Base-by-base conservation (phyloP, 2,113 vertebrate species). In the Amphiprion ocellaris region DNA sequence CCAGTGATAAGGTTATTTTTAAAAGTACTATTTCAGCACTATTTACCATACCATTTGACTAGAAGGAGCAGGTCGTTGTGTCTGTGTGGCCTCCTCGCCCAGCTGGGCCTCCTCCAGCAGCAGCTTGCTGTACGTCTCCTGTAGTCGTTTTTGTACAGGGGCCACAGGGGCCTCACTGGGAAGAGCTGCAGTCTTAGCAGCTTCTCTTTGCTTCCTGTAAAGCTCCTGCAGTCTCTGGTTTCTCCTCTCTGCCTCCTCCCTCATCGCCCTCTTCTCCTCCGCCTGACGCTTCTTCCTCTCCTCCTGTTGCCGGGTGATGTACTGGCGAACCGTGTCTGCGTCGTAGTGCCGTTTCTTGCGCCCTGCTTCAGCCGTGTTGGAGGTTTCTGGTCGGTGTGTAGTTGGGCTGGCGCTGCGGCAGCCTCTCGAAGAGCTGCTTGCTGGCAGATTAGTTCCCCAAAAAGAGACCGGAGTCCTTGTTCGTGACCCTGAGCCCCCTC, bases 261-360 rank as follows among this genome's bases (percentile, higher is more conserved):
- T 96, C 74, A 96, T 94, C 14, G 95, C 94, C 64, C 94, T 95
- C 85, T 96, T 97, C 87, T 99, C 97, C 70, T 99, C 97, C 0
- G 88, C 95, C 72, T 97, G 97, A 59, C 92, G 96, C 87, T 92
- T 96, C 77, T 96, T 97, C 70, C 98, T 94, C 60, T 99, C 97
- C 75, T 97, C 97, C 88, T 98, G 96, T 77, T 99, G 98, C 77
- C 94, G 95, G 65, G 94, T 90, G 67, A 99, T 99, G 87, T 97
- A 99, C 68, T 95, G 95, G 0, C 98, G 96, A 56, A 99, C 97
- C 21, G 96, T 90, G 58, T 98, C 96, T 0, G 97, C 93, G 66
- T 99, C 96, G 52, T 99, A 99, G 90, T 99, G 96, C 21, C 97
- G 95, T 49, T 96, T 97, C 89, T 97, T 98, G 10, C 93, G 95